These are phyloP conservation scores for Diploptera punctata DNA, from an alignment of 2,888 invertebrate species.

Conservation along the genomic window DNA sequence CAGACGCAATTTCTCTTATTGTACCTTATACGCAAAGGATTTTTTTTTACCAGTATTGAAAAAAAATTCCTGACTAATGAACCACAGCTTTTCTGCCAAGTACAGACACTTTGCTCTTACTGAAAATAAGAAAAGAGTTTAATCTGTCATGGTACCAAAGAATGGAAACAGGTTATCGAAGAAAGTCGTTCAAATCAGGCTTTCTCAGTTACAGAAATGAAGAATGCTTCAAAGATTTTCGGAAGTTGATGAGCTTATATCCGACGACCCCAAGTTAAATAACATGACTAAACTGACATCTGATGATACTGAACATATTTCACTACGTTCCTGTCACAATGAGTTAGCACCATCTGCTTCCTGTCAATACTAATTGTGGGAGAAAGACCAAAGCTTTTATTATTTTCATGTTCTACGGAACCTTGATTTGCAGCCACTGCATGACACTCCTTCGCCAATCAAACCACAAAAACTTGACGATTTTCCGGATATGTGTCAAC, in stretches of 20 bases:
- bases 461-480: not conserved
- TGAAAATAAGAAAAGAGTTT: conserved; percentile 35
- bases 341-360: not conserved
- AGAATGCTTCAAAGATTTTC: too few relatives aligned
- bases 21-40: not conserved
- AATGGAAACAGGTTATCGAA: not conserved
- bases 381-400: not conserved
- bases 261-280: not conserved
- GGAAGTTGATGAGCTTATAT: not conserved
- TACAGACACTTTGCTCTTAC: conserved; percentile 37
- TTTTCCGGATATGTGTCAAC: conserved; percentile 16
- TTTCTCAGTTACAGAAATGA: not conserved
- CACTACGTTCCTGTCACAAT: not conserved
- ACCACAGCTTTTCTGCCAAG: conserved; percentile 34
- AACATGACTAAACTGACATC: not conserved
- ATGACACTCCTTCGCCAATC: not conserved
- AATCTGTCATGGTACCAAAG: not conserved
- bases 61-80: conserved; percentile 35
- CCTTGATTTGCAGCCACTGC: conserved; percentile 12
- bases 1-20: not conserved
- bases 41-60: conserved; percentile 29
- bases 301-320: conserved; percentile 10
- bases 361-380: not conserved
- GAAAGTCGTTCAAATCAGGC: not conserved
- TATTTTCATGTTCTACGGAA: not conserved